Evolutionary conservation across 1,140 invertebrate species (phyloP).

Genomic region (Megalopta genalis): DNA sequence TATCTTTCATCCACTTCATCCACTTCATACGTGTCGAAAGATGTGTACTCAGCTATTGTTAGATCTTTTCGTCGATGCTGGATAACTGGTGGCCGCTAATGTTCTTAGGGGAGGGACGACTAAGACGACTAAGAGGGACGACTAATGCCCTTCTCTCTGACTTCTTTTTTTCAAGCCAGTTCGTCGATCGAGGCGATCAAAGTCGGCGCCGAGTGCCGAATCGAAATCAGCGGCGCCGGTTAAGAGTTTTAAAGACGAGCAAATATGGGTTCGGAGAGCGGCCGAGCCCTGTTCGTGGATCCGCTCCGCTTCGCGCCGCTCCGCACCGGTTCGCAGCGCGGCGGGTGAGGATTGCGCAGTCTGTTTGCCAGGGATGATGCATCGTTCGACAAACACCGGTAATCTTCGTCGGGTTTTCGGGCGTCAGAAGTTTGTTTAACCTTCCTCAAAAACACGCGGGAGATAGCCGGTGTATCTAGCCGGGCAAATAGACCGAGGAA

Average conservation of each 20-base stretch:
- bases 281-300: neutral
- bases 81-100: no score
- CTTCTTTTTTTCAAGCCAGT: neutral
- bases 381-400: conserved; percentile 50
- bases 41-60: no score
- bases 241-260: conserved; percentile 26
- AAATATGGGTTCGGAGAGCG: neutral
- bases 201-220: neutral
- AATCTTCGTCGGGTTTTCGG: conserved; percentile 42
- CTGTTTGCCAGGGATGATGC: conserved; percentile 46
- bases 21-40: no score
- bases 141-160: neutral
- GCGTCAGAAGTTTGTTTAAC: conserved; percentile 47
- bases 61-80: no score
- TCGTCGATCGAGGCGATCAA: neutral
- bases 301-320: neutral
- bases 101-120: no score
- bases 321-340: neutral
- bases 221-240: neutral
- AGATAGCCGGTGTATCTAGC: conserved; percentile 45
- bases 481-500: conserved; percentile 41
- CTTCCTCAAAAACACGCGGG: conserved; percentile 38
- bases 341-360: neutral
- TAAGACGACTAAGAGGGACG: no score
- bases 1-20: no score